These are phyloP conservation scores for Drosophila subsilvestris DNA, from an alignment of 2,888 invertebrate genomes.

Conservation along the genomic window DNA sequence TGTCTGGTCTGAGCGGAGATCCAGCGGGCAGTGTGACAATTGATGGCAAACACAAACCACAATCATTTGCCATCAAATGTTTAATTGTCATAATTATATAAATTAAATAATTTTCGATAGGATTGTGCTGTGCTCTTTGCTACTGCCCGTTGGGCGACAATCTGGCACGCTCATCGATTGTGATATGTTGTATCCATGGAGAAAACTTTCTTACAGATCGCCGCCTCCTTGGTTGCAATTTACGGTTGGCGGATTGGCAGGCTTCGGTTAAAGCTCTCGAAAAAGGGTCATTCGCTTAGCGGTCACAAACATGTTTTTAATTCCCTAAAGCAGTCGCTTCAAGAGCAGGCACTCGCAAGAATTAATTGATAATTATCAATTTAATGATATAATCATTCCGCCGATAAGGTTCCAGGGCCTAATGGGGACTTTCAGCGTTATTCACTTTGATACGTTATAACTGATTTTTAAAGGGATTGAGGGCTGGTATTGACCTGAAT, in stretches of 20 bases:
- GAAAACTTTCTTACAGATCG: not conserved
- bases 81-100: conserved; percentile 58
- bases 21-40: conserved; percentile 51
- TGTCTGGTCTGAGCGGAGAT: conserved; percentile 16
- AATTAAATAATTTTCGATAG: conserved; percentile 35
- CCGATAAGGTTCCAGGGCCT: not conserved
- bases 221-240: not conserved
- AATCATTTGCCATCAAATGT: conserved; percentile 49
- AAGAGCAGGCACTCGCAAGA: not conserved
- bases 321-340: not conserved
- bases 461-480: not conserved
- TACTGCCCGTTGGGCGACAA: not conserved
- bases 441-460: conserved; percentile 1
- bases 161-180: conserved; percentile 1
- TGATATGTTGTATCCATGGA: conserved; percentile 1
- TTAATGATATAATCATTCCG: not conserved
- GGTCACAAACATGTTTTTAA: not conserved
- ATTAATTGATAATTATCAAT: not conserved
- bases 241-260: too few relatives aligned
- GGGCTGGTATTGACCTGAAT: not conserved
- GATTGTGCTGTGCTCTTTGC: not conserved
- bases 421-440: not conserved
- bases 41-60: conserved; percentile 31
- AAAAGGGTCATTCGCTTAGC: conserved; percentile 8
- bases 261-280: not conserved